Evolutionary conservation across 1,140 invertebrate species (phyloP).

Genomic region (Drosophila tani): DNA sequence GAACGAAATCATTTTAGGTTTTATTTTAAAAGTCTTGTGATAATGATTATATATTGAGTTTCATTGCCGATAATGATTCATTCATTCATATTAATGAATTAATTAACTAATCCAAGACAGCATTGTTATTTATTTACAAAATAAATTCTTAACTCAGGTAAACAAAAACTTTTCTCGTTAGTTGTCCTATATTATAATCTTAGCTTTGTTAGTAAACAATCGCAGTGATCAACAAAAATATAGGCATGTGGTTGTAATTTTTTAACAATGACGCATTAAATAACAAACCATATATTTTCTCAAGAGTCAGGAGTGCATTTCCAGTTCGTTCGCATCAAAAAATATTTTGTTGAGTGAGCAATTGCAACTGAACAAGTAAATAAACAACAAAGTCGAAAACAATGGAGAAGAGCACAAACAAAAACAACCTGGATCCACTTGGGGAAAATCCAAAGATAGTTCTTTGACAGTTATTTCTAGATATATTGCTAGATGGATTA

Average conservation of each 20-base stretch:
- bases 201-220: conserved; percentile 48
- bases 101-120: too few species aligned
- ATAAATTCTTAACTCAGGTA: not conserved
- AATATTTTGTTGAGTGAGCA: conserved; percentile 9
- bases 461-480: too few species aligned
- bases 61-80: too few species aligned
- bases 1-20: too few species aligned
- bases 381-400: conserved; percentile 11
- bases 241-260: not conserved
- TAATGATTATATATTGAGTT: too few species aligned
- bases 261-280: conserved; percentile 22
- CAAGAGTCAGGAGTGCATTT: conserved; percentile 29
- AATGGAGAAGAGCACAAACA: conserved; percentile 5
- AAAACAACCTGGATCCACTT: conserved; percentile 1
- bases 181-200: not conserved
- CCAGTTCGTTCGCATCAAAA: conserved; percentile 32
- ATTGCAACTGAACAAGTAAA: conserved; percentile 17
- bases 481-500: too few species aligned
- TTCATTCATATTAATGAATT: too few species aligned
- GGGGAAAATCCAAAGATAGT: not conserved
- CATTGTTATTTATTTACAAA: not conserved
- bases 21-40: too few species aligned
- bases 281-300: not conserved
- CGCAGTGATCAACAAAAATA: too few species aligned
- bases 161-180: not conserved